Percentiles rank a stretch among this genome's conserved stretches.
Conservation (phyloP, 1,140 invertebrate species). For the Pseudomyrmex flavicornis region DNA sequence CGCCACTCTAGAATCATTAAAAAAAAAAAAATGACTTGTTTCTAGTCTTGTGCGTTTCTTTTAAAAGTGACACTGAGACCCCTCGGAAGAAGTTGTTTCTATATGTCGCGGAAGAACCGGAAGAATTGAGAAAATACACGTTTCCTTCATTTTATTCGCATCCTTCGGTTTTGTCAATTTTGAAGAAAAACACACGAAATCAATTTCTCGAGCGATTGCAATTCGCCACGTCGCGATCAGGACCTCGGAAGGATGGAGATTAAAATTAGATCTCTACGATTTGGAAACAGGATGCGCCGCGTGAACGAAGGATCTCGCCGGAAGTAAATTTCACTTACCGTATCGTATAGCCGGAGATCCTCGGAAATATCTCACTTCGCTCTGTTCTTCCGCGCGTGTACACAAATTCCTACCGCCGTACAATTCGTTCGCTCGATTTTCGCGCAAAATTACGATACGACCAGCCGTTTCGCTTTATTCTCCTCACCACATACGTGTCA, state of each 20-base stretch:
- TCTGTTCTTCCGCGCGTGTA: conserved; percentile 71
- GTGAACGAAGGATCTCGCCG: background rate
- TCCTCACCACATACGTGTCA: conserved; percentile 31
- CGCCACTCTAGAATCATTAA: background rate
- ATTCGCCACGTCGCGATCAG: conserved; percentile 14
- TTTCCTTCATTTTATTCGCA: background rate
- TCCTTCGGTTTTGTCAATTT: background rate
- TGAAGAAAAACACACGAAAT: conserved; percentile 1
- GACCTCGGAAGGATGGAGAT: background rate
- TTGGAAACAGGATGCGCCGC: conserved; percentile 24
- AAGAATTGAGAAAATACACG: conserved; percentile 26
- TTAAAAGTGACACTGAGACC: conserved; percentile 11
- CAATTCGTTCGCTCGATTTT: conserved; percentile 72
- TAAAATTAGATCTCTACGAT: conserved; percentile 34
- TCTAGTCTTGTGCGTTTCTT: conserved; percentile 49
- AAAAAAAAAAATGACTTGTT: background rate
- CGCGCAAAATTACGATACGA: conserved; percentile 49
- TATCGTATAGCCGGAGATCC: conserved; percentile 69
- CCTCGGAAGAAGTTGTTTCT: conserved; percentile 45
- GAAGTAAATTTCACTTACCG: conserved; percentile 25
- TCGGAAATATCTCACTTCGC: conserved; percentile 73
- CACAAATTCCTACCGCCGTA: conserved; percentile 78
- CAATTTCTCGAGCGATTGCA: conserved; percentile 33
- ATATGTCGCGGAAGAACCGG: conserved; percentile 34
- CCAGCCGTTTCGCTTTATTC: conserved; percentile 36